Percentiles rank a stretch among this genome's conserved stretches.
Conservation (phyloP, 2,888 invertebrate species). For the Lomographa bimaculata region DNA sequence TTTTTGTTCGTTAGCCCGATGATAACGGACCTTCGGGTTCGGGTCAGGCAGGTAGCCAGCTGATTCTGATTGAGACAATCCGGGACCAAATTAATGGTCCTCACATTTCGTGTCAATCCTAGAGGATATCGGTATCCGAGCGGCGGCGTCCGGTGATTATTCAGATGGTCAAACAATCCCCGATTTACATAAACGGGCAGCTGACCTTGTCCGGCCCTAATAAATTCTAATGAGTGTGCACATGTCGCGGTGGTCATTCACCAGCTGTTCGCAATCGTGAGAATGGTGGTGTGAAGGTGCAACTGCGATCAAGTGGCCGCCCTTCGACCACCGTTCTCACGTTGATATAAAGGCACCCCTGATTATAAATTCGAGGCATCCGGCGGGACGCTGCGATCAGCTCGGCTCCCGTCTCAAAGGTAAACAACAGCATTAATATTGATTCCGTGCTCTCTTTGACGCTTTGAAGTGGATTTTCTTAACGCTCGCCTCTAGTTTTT, state of each 20-base stretch:
- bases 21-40: constrained; percentile 62
- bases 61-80: constrained; percentile 49
- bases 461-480: constrained; percentile 68
- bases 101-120: constrained; percentile 55
- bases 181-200: constrained; percentile 65
- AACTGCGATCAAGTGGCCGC: constrained; percentile 74
- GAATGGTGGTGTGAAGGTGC: constrained; percentile 73
- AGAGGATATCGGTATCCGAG: constrained; percentile 45
- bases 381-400: constrained; percentile 59
- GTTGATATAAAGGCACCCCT: constrained; percentile 68
- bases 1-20: constrained; percentile 60
- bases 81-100: constrained; percentile 42
- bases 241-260: constrained; percentile 62
- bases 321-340: constrained; percentile 75
- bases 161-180: constrained; percentile 56
- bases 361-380: constrained; percentile 75
- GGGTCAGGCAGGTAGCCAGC: constrained; percentile 69
- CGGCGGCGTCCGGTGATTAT: constrained; percentile 46
- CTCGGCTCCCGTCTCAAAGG: constrained; percentile 67
- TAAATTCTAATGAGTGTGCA: constrained; percentile 74
- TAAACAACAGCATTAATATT: constrained; percentile 80
- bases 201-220: constrained; percentile 73
- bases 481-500: constrained; percentile 58
- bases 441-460: constrained; percentile 72
- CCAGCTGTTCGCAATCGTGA: constrained; percentile 72